phyloP scores from a whole-genome alignment of 2,888 invertebrate species.

The Rhagophthalmus giganteus region DNA sequence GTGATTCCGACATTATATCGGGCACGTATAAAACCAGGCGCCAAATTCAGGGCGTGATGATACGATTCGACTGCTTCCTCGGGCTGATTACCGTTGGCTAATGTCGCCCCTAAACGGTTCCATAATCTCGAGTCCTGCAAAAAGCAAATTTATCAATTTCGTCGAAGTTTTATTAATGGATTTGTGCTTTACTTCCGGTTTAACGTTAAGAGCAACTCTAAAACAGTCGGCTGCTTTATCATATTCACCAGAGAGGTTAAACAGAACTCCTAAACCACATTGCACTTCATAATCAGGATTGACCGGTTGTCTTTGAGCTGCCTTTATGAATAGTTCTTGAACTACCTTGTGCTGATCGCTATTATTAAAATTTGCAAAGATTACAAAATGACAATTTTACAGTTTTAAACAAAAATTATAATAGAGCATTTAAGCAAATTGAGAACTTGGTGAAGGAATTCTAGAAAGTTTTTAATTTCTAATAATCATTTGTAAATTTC shows the following conservation, averaged over 20 bases:
- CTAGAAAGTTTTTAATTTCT: too few species aligned
- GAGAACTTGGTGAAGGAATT: too few species aligned
- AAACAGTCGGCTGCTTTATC: constrained; percentile 98
- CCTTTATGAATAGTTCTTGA: constrained; percentile 74
- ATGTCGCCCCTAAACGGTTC: constrained; percentile 96
- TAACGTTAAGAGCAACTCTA: constrained; percentile 81
- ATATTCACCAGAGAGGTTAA: constrained; percentile 91
- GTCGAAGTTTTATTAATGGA: not conserved
- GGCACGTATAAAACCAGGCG: constrained; percentile 95
- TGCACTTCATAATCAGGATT: constrained; percentile 88
- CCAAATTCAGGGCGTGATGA: constrained; percentile 83
- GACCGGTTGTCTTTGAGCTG: constrained; percentile 74
- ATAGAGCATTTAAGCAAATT: too few species aligned
- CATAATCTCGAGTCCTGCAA: constrained; percentile 86
- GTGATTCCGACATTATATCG: constrained; percentile 98
- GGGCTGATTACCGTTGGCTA: constrained; percentile 92
- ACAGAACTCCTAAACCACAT: constrained; percentile 91
- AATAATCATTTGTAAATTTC: too few species aligned
- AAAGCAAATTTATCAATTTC: constrained; percentile 1
- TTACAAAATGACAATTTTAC: too few species aligned
- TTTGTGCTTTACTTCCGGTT: constrained; percentile 63
- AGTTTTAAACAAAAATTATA: not conserved
- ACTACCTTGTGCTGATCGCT: constrained; percentile 66
- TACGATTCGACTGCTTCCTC: constrained; percentile 98
- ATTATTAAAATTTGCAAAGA: constrained; percentile 30